Percentiles rank a stretch among this genome's conserved stretches.
phyloP scores from a whole-genome alignment of 2,113 vertebrate species.

The Myotis yumanensis region DNA sequence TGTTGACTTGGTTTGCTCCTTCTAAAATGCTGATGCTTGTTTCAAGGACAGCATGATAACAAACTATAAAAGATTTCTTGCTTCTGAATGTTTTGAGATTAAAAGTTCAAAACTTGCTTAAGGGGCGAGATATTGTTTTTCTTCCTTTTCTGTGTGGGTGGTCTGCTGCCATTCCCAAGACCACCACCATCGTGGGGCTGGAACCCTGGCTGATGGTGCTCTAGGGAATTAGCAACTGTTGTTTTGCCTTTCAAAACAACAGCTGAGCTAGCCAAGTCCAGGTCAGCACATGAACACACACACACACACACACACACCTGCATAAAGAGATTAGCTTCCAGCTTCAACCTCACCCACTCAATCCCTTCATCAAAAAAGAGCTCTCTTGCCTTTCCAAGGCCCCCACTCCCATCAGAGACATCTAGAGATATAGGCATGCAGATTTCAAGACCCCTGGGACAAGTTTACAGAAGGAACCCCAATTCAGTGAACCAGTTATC shows the following conservation, averaged over 20 bases:
- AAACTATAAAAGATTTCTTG: background rate
- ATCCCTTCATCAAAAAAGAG: background rate
- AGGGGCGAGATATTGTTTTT: conserved; percentile 42
- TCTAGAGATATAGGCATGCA: background rate
- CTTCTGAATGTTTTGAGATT: conserved; percentile 53
- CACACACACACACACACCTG: conserved; percentile 22
- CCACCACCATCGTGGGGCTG: conserved; percentile 27
- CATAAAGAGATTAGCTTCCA: conserved; percentile 29
- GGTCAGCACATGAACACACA: conserved; percentile 32
- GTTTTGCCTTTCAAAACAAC: conserved; percentile 51
- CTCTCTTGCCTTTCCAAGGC: background rate
- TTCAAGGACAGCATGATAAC: background rate
- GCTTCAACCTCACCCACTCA: conserved; percentile 8
- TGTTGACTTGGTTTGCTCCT: background rate
- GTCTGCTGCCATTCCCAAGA: background rate
- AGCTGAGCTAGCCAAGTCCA: conserved; percentile 55
- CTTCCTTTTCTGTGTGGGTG: conserved; percentile 57
- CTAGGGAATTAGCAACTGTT: conserved; percentile 54
- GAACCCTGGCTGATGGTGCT: background rate
- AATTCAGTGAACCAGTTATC: background rate
- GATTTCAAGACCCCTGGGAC: background rate
- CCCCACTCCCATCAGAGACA: background rate
- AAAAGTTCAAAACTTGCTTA: conserved; percentile 27
- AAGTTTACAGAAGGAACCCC: background rate
- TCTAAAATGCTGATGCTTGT: background rate